A percentile compares a stretch with the other conserved stretches of the same genome.
Conservation (phyloP, 2,797 vertebrate species). For the Emys orbicularis region DNA sequence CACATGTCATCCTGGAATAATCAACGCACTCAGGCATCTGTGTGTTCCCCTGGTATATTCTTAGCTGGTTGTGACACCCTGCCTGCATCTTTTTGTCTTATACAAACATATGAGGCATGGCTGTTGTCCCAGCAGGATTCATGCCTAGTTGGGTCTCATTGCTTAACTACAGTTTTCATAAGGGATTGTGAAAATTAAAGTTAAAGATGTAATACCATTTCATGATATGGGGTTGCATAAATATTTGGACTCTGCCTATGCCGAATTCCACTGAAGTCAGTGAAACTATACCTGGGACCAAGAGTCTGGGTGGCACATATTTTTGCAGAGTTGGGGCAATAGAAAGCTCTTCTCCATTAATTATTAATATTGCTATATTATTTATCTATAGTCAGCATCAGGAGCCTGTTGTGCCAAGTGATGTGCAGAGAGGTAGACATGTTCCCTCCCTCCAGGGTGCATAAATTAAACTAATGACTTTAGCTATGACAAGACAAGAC, state of each 20-base stretch:
- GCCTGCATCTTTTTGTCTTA: not conserved
- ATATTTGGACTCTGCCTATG: not conserved
- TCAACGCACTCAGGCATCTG: not conserved
- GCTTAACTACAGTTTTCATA: not conserved
- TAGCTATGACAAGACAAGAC: not conserved
- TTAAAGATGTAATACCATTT: not conserved
- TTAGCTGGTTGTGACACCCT: not conserved
- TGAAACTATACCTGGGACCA: not conserved
- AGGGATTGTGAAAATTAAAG: not conserved
- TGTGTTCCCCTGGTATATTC: not conserved
- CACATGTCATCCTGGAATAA: not conserved
- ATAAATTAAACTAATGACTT: not conserved
- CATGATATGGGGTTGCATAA: not conserved
- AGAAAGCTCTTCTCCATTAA: not conserved
- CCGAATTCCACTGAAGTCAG: fast-evolving
- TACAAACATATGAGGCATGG: not conserved
- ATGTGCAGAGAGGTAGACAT: not conserved
- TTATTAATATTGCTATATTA: not conserved
- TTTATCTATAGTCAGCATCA: not conserved
- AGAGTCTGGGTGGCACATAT: not conserved
- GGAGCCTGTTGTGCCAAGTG: too few relatives aligned
- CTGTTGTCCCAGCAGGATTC: not conserved
- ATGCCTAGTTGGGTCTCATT: not conserved
- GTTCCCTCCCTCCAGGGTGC: not conserved
- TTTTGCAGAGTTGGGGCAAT: not conserved